Base-by-base conservation (phyloP, 2,888 invertebrate species). In the Lasius fuliginosus region DNA sequence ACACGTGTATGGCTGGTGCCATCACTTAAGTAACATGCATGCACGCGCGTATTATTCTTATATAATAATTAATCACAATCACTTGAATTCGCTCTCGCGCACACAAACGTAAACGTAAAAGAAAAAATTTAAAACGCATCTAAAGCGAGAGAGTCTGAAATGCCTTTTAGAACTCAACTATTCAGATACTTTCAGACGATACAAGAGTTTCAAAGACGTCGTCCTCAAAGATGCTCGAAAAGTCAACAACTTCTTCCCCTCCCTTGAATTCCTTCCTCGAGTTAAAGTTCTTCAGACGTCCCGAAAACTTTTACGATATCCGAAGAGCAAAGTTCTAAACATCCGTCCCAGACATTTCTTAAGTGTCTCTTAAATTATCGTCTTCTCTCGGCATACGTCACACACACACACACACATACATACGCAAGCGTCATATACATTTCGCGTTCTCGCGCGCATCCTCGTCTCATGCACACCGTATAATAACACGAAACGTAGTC, bases 401-500 rank as follows among this genome's bases (percentile, higher is more conserved):
- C 9, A 1, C 56, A 53, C 12, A 27, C 49, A 40, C 11, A 15
- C 56, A 56, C 11, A 2, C 40, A 40, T n/a, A 27, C 49, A 40
- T n/a, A 71, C 46, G 42, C 58, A 73, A 71, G 46, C 60, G 23
- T 81, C 73, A 77, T 56, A 49, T 30, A 49, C 33, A 30, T 68
- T 27, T 8, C 27, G 9, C 12, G 42, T 46, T 46, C 23, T 23
- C 23, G 23, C 18, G 46, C 18, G 46, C 46, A 46, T 18, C 58
- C 23, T 23, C 23, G 18, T 73, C 58, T 69, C 69, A 33, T 23
- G 5, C 46, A 60, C 46, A 60, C 27, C 69, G 30, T 77, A 71
- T 88, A 84, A 85, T 87, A 89, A 87, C 86, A 84, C 86, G 83
- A 88, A 89, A 85, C 75, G 73, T 90, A 89, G 85, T 90, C 90